Evolutionary conservation across 2,888 invertebrate species (phyloP).

Genomic region (Hypercompe scribonia): DNA sequence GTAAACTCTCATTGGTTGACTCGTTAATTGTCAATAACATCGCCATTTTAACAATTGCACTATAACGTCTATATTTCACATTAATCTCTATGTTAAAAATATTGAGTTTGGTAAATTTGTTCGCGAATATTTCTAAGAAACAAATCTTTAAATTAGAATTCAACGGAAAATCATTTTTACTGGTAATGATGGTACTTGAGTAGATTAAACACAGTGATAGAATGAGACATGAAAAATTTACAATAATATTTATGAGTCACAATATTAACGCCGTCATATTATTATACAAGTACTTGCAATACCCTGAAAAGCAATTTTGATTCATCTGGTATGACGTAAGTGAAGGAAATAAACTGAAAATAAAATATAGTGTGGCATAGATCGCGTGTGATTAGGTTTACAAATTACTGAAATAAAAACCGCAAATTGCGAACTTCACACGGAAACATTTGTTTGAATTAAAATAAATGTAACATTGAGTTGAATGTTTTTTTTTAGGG

Average conservation of each 20-base stretch:
- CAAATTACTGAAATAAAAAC: conserved; percentile 54
- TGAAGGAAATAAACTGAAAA: conserved; percentile 7
- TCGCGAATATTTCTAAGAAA: neutral
- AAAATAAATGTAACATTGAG: conserved; percentile 23
- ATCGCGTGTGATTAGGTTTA: conserved; percentile 60
- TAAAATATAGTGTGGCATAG: conserved; percentile 19
- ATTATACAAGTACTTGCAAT: neutral
- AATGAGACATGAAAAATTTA: neutral
- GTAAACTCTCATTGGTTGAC: neutral
- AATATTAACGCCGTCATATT: neutral
- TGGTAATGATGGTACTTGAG: neutral
- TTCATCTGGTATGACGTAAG: conserved; percentile 17
- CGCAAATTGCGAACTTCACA: conserved; percentile 42
- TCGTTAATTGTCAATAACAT: neutral
- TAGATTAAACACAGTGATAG: neutral
- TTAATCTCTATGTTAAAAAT: no score
- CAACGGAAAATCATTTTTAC: neutral
- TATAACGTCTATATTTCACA: no score
- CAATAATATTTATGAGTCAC: neutral
- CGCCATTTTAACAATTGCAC: no score
- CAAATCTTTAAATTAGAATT: no score
- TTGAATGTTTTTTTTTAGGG: neutral
- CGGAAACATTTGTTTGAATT: conserved; percentile 48
- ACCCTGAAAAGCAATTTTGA: conserved; percentile 1
- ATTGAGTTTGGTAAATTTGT: neutral